Conservation (phyloP, 2,888 invertebrate genomes). For the Pyrrhosoma nymphula region DNA sequence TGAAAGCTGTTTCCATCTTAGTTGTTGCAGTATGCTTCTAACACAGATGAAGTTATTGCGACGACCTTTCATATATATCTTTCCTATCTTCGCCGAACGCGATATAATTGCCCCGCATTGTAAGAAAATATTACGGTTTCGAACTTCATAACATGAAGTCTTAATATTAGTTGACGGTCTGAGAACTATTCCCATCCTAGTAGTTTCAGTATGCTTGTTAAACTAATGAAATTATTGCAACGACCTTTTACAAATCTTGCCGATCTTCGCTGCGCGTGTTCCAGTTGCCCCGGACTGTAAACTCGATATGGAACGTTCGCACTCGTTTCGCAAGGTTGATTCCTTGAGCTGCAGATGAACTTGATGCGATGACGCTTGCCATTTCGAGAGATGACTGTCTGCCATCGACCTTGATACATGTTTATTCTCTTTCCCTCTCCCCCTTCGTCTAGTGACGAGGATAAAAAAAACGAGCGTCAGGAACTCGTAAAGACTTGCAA, state of each 20-base stretch:
- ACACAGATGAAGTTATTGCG: too few relatives aligned
- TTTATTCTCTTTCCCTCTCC: not conserved
- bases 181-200: too few relatives aligned
- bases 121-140: too few relatives aligned
- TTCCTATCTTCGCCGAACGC: not conserved
- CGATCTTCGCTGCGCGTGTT: not conserved
- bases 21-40: too few relatives aligned
- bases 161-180: too few relatives aligned
- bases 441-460: not conserved
- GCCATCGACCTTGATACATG: not conserved
- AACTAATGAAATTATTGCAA: too few relatives aligned
- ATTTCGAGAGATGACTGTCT: not conserved
- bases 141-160: too few relatives aligned
- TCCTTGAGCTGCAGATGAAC: not conserved
- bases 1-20: too few relatives aligned
- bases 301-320: not conserved
- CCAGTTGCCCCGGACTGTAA: too few relatives aligned
- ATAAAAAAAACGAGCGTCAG: not conserved
- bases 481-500: not conserved
- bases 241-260: not conserved
- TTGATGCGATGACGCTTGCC: not conserved
- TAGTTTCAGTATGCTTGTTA: too few relatives aligned
- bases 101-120: not conserved
- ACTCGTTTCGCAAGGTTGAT: slow-evolving; percentile 10
- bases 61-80: too few relatives aligned